These are phyloP conservation scores for Chionomys nivalis DNA, from an alignment of 2,113 vertebrate species.

Conservation along the genomic window DNA sequence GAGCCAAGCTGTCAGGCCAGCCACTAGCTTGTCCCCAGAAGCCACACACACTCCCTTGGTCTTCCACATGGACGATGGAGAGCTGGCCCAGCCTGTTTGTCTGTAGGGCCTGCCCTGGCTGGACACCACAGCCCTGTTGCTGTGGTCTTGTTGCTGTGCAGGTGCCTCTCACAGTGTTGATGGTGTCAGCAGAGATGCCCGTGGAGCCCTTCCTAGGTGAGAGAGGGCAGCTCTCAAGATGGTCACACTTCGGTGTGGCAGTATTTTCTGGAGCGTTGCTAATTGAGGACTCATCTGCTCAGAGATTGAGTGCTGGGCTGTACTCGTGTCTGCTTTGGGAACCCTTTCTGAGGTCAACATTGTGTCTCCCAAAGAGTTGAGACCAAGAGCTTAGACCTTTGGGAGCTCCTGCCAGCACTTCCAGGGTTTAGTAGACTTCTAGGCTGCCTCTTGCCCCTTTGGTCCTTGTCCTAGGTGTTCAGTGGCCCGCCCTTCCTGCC, in stretches of 20 bases:
- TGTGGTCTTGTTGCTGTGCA: rapidly evolving
- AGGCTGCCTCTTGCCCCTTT: not conserved
- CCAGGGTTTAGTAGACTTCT: too few species aligned
- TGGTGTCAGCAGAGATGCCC: rapidly evolving
- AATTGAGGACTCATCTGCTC: not conserved
- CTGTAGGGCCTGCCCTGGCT: not conserved
- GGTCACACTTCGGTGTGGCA: not conserved
- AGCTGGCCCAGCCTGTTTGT: not conserved
- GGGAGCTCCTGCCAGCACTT: not conserved
- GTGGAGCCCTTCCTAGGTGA: not conserved
- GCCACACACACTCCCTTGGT: not conserved
- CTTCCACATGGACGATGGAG: not conserved
- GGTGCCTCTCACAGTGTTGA: not conserved
- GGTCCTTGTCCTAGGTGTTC: not conserved
- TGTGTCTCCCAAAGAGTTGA: not conserved
- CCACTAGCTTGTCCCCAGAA: too few species aligned
- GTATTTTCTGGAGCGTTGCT: not conserved
- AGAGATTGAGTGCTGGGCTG: not conserved
- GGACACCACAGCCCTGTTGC: rapidly evolving
- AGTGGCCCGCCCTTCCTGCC: not conserved
- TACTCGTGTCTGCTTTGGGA: not conserved
- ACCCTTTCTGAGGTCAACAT: not conserved
- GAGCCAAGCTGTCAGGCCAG: not conserved
- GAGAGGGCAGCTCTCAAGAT: not conserved
- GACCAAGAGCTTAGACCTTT: not conserved